Percentiles rank a stretch among this genome's conserved stretches.
These are phyloP conservation scores for Pangasianodon hypophthalmus DNA, from an alignment of 2,113 vertebrate genomes.

Conservation along the genomic window DNA sequence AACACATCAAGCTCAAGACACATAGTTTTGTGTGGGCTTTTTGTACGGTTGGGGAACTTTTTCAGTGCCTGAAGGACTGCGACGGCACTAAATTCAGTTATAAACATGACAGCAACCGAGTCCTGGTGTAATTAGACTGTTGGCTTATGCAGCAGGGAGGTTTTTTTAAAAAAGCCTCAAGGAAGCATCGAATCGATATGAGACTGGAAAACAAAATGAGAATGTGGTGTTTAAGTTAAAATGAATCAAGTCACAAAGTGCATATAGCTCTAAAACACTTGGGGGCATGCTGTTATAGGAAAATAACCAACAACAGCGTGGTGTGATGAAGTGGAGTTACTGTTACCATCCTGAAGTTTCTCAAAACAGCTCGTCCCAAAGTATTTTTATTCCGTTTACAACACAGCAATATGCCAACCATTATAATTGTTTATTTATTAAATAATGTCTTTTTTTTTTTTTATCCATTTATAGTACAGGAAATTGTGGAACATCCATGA, in stretches of 20 bases:
- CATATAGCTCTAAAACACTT: background rate
- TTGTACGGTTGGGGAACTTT: background rate
- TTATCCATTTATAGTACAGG: background rate
- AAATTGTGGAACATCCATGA: background rate
- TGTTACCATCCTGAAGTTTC: background rate
- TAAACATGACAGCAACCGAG: background rate
- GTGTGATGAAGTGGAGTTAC: background rate
- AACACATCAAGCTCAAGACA: background rate
- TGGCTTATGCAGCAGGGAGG: constrained; percentile 31
- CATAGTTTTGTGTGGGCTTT: background rate
- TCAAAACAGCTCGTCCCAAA: background rate
- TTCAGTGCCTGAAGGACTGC: constrained; percentile 1
- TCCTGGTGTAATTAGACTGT: constrained; percentile 50
- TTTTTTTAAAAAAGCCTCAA: background rate
- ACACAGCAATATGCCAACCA: background rate
- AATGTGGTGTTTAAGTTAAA: constrained; percentile 50
- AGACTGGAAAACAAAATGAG: constrained; percentile 58
- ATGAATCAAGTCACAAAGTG: background rate
- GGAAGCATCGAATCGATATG: constrained; percentile 58
- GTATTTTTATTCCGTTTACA: background rate
- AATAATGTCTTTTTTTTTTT: no score
- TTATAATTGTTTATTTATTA: background rate
- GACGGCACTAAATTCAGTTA: background rate
- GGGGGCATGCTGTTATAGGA: background rate
- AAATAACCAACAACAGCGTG: background rate